Evolutionary conservation across 2,797 vertebrate genomes (phyloP).

Genomic region (Rhynchotus rufescens): DNA sequence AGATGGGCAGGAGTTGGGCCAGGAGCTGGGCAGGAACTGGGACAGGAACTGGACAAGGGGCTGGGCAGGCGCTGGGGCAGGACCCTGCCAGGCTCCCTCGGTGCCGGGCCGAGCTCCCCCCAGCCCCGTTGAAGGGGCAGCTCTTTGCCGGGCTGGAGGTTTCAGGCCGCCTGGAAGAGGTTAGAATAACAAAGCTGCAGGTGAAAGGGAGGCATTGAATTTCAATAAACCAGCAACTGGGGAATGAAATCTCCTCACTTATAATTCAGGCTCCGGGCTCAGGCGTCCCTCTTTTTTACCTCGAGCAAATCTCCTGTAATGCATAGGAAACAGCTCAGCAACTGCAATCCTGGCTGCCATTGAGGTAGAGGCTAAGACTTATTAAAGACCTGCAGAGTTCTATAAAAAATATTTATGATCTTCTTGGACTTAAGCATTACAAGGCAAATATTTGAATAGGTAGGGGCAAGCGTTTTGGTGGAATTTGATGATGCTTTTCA

Average conservation of each 20-base stretch:
- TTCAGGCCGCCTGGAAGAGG: background rate
- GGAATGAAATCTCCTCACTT: constrained; percentile 53
- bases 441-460: constrained; percentile 60
- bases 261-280: background rate
- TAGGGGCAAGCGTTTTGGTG: constrained; percentile 25
- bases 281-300: background rate
- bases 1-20: too few species aligned
- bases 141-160: too few species aligned
- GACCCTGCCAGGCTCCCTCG: too few species aligned
- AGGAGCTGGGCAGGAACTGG: too few species aligned
- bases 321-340: constrained; percentile 61
- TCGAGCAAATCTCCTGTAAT: constrained; percentile 57
- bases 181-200: constrained; percentile 22
- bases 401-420: background rate
- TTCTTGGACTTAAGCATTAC: constrained; percentile 21
- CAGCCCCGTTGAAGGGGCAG: too few species aligned
- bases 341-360: background rate
- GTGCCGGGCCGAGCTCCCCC: too few species aligned
- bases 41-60: too few species aligned
- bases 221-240: constrained; percentile 54
- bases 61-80: too few species aligned
- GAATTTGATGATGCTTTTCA: constrained; percentile 54
- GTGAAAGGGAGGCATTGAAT: constrained; percentile 51
- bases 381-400: constrained; percentile 55
- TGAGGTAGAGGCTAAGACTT: background rate